Percentiles rank a stretch among this genome's conserved stretches.
These are phyloP conservation scores for Phataginus tricuspis DNA, from an alignment of 2,797 vertebrate species.

Conservation along the genomic window DNA sequence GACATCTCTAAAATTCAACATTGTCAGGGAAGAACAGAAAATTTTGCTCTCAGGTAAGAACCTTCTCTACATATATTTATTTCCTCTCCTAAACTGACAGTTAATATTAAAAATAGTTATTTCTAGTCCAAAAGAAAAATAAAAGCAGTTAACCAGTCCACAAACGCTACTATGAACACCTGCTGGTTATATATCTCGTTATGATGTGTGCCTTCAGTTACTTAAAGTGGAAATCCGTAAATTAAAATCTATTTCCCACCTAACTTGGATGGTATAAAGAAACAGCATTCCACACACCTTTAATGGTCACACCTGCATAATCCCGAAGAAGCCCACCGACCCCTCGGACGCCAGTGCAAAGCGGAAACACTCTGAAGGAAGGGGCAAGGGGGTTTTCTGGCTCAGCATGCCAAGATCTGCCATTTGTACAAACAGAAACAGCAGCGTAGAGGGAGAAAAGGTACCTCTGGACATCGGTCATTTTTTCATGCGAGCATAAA, in stretches of 20 bases:
- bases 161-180: conserved; percentile 54
- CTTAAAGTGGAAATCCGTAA: not conserved
- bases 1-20: conserved; percentile 74
- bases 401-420: not conserved
- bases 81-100: conserved; percentile 60
- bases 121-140: conserved; percentile 71
- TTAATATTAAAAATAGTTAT: conserved; percentile 79
- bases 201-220: not conserved
- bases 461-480: not conserved
- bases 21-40: conserved; percentile 76
- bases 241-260: conserved; percentile 14
- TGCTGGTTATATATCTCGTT: not conserved
- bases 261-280: not conserved
- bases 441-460: not conserved
- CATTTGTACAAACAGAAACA: not conserved
- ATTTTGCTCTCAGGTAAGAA: conserved; percentile 73
- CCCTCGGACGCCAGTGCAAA: accelerated
- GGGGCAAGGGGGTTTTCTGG: not conserved
- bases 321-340: not conserved
- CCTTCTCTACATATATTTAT: conserved; percentile 58
- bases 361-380: not conserved
- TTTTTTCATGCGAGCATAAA: not conserved
- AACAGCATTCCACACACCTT: not conserved
- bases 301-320: not conserved
- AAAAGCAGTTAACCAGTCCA: conserved; percentile 69